Conservation (phyloP, 2,888 invertebrate species). For the Temnothorax rugatulus region DNA sequence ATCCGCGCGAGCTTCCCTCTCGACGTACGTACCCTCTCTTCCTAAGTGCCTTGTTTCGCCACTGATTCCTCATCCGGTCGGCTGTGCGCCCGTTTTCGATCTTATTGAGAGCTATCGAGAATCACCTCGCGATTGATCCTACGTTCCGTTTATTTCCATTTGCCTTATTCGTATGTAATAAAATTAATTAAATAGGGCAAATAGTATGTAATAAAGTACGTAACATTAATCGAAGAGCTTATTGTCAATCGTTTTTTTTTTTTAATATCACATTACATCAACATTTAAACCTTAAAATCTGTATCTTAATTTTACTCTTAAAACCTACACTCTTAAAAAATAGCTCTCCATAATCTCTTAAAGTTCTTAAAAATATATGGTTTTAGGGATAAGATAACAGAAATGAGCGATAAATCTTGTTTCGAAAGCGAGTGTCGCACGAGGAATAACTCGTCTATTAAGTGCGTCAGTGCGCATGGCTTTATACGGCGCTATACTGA, state of each 20-base stretch:
- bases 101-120: constrained; percentile 44
- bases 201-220: neutral
- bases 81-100: constrained; percentile 47
- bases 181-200: no score
- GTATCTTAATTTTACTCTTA: neutral
- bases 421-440: neutral
- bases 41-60: constrained; percentile 55
- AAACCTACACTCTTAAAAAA: neutral
- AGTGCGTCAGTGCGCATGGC: neutral
- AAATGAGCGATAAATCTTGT: constrained; percentile 14
- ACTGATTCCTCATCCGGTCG: constrained; percentile 56
- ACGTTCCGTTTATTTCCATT: constrained; percentile 1
- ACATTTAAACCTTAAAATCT: neutral
- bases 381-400: neutral
- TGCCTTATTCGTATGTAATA: no score
- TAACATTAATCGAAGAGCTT: neutral
- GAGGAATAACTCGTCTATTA: neutral
- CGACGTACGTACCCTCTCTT: constrained; percentile 54
- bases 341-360: neutral
- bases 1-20: constrained; percentile 12
- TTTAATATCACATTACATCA: neutral
- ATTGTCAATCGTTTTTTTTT: neutral
- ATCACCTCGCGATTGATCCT: constrained; percentile 20
- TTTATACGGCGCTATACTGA: neutral
- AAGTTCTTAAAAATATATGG: neutral